These are phyloP conservation scores for Prosopocoilus inquinatus DNA, from an alignment of 2,888 invertebrate genomes.

Conservation along the genomic window DNA sequence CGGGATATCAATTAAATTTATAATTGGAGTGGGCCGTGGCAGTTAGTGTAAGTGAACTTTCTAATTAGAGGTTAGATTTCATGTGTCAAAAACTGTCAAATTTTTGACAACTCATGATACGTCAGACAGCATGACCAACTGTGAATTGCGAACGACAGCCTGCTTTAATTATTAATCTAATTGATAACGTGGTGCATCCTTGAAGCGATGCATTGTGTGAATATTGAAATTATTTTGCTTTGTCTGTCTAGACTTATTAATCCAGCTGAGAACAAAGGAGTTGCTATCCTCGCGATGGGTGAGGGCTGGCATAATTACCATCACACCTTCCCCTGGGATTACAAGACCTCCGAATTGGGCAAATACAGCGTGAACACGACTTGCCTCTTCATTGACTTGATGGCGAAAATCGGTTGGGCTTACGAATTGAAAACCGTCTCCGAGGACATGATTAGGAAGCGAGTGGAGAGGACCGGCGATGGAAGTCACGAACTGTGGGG, in stretches of 20 bases:
- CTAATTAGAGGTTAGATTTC: background rate
- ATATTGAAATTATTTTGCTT: background rate
- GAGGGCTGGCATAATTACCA: conserved; percentile 90
- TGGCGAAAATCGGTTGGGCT: conserved; percentile 81
- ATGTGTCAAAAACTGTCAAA: background rate
- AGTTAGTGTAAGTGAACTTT: background rate
- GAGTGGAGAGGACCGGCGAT: conserved; percentile 73
- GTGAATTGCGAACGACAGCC: background rate
- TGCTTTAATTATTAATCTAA: background rate
- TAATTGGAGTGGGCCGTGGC: too few relatives aligned
- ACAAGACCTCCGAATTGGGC: conserved; percentile 78
- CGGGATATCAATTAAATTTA: too few relatives aligned
- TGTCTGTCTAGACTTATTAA: conserved; percentile 57
- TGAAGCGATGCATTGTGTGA: background rate
- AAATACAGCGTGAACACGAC: conserved; percentile 71
- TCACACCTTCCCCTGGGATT: conserved; percentile 84
- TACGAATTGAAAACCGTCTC: conserved; percentile 84
- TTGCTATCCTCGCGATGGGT: conserved; percentile 67
- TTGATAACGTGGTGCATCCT: background rate
- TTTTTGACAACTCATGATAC: background rate
- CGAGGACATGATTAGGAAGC: conserved; percentile 63
- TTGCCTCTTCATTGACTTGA: conserved; percentile 75
- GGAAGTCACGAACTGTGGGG: conserved; percentile 76
- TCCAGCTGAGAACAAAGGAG: conserved; percentile 69
- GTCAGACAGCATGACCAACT: background rate